Evolutionary conservation across 2,888 invertebrate genomes (phyloP).

Genomic region (Agrilus cyanescens): DNA sequence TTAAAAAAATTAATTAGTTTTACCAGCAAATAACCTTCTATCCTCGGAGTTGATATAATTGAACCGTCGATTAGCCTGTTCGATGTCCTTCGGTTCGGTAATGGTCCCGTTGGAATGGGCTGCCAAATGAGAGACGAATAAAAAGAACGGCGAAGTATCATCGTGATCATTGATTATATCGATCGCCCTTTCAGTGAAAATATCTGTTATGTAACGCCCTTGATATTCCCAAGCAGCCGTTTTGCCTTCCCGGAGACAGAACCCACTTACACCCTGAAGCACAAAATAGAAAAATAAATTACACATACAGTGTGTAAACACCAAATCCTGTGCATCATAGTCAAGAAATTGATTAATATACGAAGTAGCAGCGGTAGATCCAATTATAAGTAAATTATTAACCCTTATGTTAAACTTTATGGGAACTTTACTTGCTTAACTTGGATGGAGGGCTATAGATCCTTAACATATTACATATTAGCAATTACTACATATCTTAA

Average conservation of each 20-base stretch:
- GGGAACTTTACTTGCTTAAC: no score
- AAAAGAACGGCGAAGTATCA: slow-evolving; percentile 51
- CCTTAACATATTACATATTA: no score
- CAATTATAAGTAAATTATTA: no score
- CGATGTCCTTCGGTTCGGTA: slow-evolving; percentile 51
- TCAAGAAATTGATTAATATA: no score
- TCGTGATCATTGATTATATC: slow-evolving; percentile 48
- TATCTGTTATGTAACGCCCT: slow-evolving; percentile 54
- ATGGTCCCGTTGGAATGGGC: slow-evolving; percentile 56
- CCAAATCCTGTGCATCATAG: no score
- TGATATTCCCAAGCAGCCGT: slow-evolving; percentile 37
- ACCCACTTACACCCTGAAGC: slow-evolving; percentile 21
- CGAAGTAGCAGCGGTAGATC: no score
- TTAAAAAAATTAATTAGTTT: no score
- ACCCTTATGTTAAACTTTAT: no score
- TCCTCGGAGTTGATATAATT: slow-evolving; percentile 50
- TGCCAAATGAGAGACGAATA: slow-evolving; percentile 66
- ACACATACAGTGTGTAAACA: no score
- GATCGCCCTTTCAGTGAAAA: slow-evolving; percentile 52
- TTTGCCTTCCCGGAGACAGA: slow-evolving; percentile 33
- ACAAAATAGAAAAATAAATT: no score
- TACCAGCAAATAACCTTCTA: slow-evolving; percentile 60
- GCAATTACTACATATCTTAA: no score
- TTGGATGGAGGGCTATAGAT: no score
- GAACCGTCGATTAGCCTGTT: slow-evolving; percentile 49